phyloP scores from a whole-genome alignment of 2,113 vertebrate genomes.

The Eupsittula cactorum region DNA sequence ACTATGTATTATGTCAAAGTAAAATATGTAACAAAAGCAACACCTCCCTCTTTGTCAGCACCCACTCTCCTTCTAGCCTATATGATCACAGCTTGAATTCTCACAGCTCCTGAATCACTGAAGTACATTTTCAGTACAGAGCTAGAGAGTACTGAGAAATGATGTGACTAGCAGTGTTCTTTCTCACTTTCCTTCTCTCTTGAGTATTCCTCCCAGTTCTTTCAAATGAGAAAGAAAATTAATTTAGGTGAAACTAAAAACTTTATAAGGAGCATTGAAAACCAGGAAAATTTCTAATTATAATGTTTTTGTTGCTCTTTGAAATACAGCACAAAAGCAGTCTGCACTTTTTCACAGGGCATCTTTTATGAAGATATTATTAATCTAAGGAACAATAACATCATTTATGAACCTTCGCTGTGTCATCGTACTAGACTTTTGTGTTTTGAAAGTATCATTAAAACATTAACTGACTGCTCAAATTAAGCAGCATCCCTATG shows the following conservation, averaged over 20 bases:
- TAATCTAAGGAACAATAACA: neutral
- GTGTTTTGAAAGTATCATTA: neutral
- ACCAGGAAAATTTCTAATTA: constrained; percentile 18
- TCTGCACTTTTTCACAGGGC: neutral
- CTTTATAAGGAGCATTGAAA: neutral
- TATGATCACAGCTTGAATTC: constrained; percentile 11
- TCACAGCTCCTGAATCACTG: neutral
- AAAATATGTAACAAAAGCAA: constrained; percentile 20
- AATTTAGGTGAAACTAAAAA: neutral
- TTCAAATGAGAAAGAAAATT: neutral
- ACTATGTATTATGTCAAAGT: neutral
- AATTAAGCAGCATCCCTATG: neutral
- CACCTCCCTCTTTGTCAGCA: neutral
- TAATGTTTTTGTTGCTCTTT: neutral
- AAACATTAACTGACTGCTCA: neutral
- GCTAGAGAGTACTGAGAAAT: neutral
- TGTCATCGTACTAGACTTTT: neutral
- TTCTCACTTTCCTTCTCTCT: neutral
- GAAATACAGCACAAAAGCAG: neutral
- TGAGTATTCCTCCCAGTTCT: neutral
- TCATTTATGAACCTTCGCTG: neutral
- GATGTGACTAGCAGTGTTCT: neutral
- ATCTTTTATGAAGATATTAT: neutral
- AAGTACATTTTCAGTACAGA: neutral
- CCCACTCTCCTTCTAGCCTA: neutral